A percentile compares a stretch with the other conserved stretches of the same genome.
Evolutionary conservation across 2,797 vertebrate species (phyloP).

Genomic region (Danio kyathit): DNA sequence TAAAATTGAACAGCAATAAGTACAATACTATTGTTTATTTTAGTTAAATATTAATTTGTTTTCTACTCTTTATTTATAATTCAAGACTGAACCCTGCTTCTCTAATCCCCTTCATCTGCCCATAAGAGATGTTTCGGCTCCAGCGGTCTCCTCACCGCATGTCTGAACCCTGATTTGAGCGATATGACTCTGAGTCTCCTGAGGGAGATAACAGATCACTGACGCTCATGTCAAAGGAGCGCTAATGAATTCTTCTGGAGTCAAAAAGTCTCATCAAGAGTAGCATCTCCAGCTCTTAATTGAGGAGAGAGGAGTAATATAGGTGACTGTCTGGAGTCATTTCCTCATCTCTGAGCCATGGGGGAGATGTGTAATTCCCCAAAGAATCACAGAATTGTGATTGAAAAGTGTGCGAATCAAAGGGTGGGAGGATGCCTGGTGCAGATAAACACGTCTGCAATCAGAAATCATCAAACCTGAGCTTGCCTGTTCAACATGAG

Average conservation of each 20-base stretch:
- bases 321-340: slow-evolving; percentile 22
- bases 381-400: slow-evolving; percentile 23
- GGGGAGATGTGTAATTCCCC: slow-evolving; percentile 29
- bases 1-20: no score
- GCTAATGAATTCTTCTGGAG: slow-evolving; percentile 41
- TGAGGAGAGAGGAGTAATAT: slow-evolving; percentile 18
- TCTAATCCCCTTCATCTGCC: background rate
- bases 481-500: background rate
- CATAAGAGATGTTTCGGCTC: background rate
- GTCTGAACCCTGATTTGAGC: background rate
- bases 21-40: background rate
- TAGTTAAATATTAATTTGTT: background rate
- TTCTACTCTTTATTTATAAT: background rate
- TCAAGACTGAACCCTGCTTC: background rate
- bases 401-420: slow-evolving; percentile 48
- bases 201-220: slow-evolving; percentile 4
- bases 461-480: slow-evolving; percentile 34
- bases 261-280: slow-evolving; percentile 41
- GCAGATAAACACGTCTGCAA: slow-evolving; percentile 28
- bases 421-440: slow-evolving; percentile 29
- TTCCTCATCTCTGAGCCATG: slow-evolving; percentile 28
- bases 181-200: background rate
- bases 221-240: slow-evolving; percentile 26
- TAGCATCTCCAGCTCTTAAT: slow-evolving; percentile 22
- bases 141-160: background rate